phyloP scores from a whole-genome alignment of 2,113 vertebrate genomes.

The Paracanthobrama guichenoti region DNA sequence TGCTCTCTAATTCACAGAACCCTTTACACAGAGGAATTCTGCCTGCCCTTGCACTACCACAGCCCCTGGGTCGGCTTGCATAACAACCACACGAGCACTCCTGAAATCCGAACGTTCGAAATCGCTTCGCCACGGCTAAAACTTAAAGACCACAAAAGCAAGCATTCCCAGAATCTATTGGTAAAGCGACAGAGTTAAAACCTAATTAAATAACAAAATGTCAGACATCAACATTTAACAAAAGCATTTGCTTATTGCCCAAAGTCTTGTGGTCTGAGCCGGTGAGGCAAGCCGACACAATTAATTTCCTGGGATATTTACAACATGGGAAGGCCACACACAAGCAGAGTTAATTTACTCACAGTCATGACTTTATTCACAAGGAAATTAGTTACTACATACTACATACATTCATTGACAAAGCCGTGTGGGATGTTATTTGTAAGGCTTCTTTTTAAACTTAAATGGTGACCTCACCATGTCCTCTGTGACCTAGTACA shows the following conservation, averaged over 20 bases:
- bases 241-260: constrained; percentile 30
- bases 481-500: not conserved
- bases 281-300: constrained; percentile 6
- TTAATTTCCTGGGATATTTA: constrained; percentile 54
- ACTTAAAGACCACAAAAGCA: constrained; percentile 34
- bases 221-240: constrained; percentile 39
- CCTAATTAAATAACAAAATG: constrained; percentile 48
- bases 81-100: constrained; percentile 55
- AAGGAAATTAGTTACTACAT: constrained; percentile 30
- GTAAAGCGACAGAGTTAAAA: constrained; percentile 51
- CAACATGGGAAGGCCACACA: constrained; percentile 51
- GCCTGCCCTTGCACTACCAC: constrained; percentile 63
- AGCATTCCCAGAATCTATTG: constrained; percentile 45
- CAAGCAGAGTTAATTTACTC: constrained; percentile 36
- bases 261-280: constrained; percentile 43
- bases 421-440: not conserved
- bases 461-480: not conserved
- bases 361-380: not conserved
- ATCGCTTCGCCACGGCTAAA: constrained; percentile 40
- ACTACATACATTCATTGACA: not conserved
- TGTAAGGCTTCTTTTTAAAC: constrained; percentile 11
- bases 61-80: constrained; percentile 64
- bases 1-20: constrained; percentile 69
- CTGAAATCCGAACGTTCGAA: constrained; percentile 39
- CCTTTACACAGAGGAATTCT: constrained; percentile 72